Percentiles rank a stretch among this genome's conserved stretches.
Conservation (phyloP, 1,140 invertebrate genomes). For the Atta colombica region DNA sequence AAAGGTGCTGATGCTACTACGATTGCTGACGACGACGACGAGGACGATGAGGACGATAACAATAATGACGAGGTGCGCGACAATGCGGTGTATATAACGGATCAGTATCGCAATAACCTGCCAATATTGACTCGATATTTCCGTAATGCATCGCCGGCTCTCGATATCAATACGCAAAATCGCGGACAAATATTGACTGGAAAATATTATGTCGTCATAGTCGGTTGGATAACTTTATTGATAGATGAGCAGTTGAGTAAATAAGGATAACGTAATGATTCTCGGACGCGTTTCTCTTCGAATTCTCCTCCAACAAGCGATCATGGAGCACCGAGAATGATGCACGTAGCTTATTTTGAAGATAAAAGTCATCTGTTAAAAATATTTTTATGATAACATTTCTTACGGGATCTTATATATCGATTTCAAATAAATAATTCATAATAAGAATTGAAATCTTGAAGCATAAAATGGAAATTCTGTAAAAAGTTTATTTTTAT, state of each 20-base stretch:
- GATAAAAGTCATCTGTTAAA: not conserved
- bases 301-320: not conserved
- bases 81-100: conserved; percentile 33
- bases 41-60: not conserved
- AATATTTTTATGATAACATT: not conserved
- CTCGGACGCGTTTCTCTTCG: not conserved
- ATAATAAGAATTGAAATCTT: not conserved
- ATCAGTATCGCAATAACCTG: conserved; percentile 53
- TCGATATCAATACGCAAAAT: conserved; percentile 58
- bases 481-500: not conserved
- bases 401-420: not conserved
- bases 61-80: conserved; percentile 14
- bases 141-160: conserved; percentile 16
- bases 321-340: not conserved
- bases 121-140: conserved; percentile 56
- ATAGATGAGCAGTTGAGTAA: conserved; percentile 43
- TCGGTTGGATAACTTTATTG: conserved; percentile 26
- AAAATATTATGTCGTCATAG: conserved; percentile 45
- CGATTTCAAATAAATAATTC: conserved; percentile 10
- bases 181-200: conserved; percentile 55
- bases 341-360: not conserved
- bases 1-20: not conserved
- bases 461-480: not conserved
- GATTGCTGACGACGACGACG: not conserved
- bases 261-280: conserved; percentile 34